Percentiles rank a stretch among this genome's conserved stretches.
Conservation (phyloP, 2,888 invertebrate genomes). For the Polymixis lichenea region DNA sequence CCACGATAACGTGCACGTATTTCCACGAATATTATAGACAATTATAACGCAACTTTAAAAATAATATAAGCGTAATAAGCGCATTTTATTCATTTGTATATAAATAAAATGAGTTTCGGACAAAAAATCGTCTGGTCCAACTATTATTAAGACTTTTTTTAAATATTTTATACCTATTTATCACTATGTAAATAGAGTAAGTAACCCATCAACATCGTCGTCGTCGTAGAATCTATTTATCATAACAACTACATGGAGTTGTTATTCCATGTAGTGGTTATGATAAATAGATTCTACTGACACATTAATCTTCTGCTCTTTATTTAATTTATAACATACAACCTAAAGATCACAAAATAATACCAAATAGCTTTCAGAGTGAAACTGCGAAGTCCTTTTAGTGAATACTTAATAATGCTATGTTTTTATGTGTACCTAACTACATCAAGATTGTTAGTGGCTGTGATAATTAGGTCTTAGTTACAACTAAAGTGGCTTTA, state of each 20-base stretch:
- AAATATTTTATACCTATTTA: not conserved
- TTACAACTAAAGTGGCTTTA: not conserved
- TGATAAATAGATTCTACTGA: conserved; percentile 31
- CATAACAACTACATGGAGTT: too few relatives aligned
- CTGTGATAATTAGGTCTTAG: not conserved
- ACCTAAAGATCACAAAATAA: conserved; percentile 13
- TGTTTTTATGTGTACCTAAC: not conserved
- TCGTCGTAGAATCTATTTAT: too few relatives aligned
- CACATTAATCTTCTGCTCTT: conserved; percentile 27
- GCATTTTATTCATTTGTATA: too few relatives aligned
- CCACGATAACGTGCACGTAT: too few relatives aligned
- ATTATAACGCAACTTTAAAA: not conserved
- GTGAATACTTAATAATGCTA: not conserved
- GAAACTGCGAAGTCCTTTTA: not conserved
- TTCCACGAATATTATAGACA: not conserved
- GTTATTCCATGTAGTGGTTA: conserved; percentile 4
- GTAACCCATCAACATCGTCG: conserved; percentile 15
- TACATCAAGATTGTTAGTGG: not conserved
- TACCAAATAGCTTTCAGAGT: not conserved
- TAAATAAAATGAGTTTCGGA: too few relatives aligned
- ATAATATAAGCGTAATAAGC: not conserved
- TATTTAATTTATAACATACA: conserved; percentile 18
- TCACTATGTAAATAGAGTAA: conserved; percentile 3
- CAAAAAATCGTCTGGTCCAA: not conserved
- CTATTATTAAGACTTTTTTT: not conserved